Conservation (phyloP, 2,888 invertebrate genomes). For the Pinctada fucata region DNA sequence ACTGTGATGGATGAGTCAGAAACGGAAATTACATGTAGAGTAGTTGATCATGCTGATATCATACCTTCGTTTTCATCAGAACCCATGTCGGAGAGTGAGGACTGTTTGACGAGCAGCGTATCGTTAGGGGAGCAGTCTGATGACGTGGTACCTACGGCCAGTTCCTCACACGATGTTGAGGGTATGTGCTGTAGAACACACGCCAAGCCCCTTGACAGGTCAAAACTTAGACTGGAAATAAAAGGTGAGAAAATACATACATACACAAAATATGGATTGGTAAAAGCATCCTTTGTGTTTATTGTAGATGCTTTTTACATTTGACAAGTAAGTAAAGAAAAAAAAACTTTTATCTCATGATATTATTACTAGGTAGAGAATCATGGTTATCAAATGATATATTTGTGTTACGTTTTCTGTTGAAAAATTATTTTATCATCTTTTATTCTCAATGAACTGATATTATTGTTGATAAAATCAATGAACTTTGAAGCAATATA, state of each 20-base stretch:
- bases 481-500: too few relatives aligned
- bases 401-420: neutral
- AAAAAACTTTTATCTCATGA: too few relatives aligned
- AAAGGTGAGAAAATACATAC: neutral
- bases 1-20: neutral
- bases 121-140: neutral
- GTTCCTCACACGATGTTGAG: conserved; percentile 18
- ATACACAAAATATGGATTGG: neutral
- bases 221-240: conserved; percentile 51
- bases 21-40: conserved; percentile 13
- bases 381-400: too few relatives aligned
- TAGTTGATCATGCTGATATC: neutral
- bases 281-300: neutral
- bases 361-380: too few relatives aligned
- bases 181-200: conserved; percentile 7
- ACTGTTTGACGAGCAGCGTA: neutral
- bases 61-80: neutral
- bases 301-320: too few relatives aligned
- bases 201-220: conserved; percentile 38
- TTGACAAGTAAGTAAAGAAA: too few relatives aligned
- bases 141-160: conserved; percentile 18
- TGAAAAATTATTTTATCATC: neutral
- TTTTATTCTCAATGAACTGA: neutral
- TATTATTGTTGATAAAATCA: neutral
- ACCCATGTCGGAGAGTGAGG: too few relatives aligned